These are phyloP conservation scores for Lasioglossum pauxillum DNA, from an alignment of 2,888 invertebrate species.

Conservation along the genomic window DNA sequence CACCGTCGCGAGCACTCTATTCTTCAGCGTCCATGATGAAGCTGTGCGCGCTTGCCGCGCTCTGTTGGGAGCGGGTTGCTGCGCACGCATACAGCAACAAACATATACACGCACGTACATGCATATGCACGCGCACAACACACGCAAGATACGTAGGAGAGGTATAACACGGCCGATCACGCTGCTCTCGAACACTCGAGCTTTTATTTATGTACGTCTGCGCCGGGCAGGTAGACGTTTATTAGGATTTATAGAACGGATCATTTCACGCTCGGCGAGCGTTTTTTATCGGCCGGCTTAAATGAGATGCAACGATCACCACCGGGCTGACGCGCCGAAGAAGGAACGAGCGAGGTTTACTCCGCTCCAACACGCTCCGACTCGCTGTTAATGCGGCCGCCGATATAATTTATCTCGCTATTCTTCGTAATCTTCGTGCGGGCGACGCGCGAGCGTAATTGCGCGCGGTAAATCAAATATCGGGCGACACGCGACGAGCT, in stretches of 20 bases:
- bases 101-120: conserved; percentile 22
- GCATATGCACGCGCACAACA: not conserved
- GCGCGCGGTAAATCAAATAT: conserved; percentile 27
- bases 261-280: conserved; percentile 74
- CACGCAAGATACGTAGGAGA: not conserved
- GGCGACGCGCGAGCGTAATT: conserved; percentile 28
- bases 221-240: conserved; percentile 80
- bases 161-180: conserved; percentile 58
- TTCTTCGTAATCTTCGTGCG: conserved; percentile 14
- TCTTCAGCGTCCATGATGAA: conserved; percentile 75
- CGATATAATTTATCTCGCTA: conserved; percentile 33
- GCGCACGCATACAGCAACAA: conserved; percentile 58
- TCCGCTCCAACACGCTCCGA: not conserved
- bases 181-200: conserved; percentile 60
- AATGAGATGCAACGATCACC: conserved; percentile 77
- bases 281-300: conserved; percentile 73
- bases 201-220: conserved; percentile 76
- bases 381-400: conserved; percentile 13
- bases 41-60: conserved; percentile 68
- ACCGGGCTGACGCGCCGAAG: conserved; percentile 44
- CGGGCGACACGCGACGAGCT: not conserved
- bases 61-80: conserved; percentile 49
- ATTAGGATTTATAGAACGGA: conserved; percentile 83
- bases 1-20: conserved; percentile 42
- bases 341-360: conserved; percentile 2